Evolutionary conservation across 2,113 vertebrate genomes (phyloP).

Genomic region (Neopipo cinnamomea): DNA sequence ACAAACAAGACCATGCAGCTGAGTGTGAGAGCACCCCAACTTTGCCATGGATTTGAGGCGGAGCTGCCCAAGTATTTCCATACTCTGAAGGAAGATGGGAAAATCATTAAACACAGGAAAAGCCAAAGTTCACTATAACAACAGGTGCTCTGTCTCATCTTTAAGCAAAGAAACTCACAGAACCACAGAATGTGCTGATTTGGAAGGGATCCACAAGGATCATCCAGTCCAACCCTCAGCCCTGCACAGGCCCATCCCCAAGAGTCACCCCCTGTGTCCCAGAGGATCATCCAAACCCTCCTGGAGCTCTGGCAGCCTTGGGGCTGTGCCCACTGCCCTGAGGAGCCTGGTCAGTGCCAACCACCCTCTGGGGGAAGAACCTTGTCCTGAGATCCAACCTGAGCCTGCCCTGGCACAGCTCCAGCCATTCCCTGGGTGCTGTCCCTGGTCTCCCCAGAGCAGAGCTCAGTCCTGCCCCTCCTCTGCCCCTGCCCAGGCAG

Average conservation of each 20-base stretch:
- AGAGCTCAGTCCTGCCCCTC: no score
- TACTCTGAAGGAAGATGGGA: not conserved
- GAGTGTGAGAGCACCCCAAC: not conserved
- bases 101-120: not conserved
- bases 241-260: not conserved
- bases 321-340: no score
- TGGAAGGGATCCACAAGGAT: not conserved
- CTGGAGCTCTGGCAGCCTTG: no score
- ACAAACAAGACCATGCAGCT: accelerated
- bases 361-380: no score
- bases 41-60: not conserved
- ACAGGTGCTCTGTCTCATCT: not conserved
- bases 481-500: no score
- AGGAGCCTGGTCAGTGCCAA: no score
- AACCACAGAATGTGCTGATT: not conserved
- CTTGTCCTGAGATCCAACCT: no score
- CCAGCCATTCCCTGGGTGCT: no score
- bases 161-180: not conserved
- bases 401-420: no score
- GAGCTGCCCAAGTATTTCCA: not conserved
- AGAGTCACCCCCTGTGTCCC: no score
- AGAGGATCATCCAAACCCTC: no score
- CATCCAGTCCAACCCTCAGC: not conserved
- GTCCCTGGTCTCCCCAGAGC: no score
- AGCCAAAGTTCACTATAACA: not conserved